Evolutionary conservation across 2,888 invertebrate genomes (phyloP).

Genomic region (Proisotoma minuta): DNA sequence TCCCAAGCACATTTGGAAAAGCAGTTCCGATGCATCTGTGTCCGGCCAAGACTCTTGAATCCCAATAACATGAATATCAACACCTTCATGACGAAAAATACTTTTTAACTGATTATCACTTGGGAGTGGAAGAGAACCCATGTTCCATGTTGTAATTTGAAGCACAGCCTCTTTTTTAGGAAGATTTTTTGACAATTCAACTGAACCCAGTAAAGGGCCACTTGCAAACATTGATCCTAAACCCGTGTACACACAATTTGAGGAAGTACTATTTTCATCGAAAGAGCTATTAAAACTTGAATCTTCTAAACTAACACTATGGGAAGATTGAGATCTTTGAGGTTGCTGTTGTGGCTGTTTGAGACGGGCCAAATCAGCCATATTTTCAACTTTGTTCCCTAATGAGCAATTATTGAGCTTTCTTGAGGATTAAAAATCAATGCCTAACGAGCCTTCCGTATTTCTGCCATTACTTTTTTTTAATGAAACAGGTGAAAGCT

Average conservation of each 20-base stretch:
- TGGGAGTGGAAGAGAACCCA: conserved; percentile 69
- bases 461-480: too few species aligned
- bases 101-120: conserved; percentile 41
- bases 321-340: background rate
- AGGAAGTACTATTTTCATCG: background rate
- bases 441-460: too few species aligned
- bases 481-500: too few species aligned
- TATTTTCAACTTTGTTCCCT: too few species aligned
- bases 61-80: conserved; percentile 83
- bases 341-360: background rate
- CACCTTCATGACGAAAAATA: conserved; percentile 39
- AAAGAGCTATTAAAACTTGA: background rate
- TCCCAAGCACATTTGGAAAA: conserved; percentile 86
- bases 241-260: background rate
- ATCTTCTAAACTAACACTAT: background rate
- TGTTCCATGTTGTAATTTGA: conserved; percentile 94
- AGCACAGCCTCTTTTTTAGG: conserved; percentile 68
- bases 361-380: too few species aligned
- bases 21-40: conserved; percentile 81
- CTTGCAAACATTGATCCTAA: background rate
- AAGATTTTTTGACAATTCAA: conserved; percentile 78
- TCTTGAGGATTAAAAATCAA: too few species aligned
- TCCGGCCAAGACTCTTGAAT: conserved; percentile 90
- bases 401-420: too few species aligned
- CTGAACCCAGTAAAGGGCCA: conserved; percentile 66